phyloP scores from a whole-genome alignment of 2,113 vertebrate genomes.

The Noturus placidus region DNA sequence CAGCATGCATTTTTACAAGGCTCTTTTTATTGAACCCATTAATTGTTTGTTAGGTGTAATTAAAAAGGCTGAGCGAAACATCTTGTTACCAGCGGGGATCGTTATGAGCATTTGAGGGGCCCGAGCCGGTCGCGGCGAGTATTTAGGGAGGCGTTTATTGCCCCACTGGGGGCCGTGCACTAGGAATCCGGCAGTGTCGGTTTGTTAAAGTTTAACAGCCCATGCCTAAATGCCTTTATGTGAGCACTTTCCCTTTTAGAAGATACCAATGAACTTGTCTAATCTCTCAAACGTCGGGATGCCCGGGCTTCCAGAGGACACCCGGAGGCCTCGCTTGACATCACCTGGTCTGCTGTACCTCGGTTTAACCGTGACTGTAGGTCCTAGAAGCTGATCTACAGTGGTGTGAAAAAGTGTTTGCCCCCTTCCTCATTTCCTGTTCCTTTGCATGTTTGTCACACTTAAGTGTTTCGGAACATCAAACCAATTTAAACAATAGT shows the following conservation, averaged over 20 bases:
- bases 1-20: conserved; percentile 48
- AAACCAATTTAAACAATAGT: no score
- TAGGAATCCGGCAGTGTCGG: conserved; percentile 32
- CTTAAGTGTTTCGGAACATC: no score
- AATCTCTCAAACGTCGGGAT: background rate
- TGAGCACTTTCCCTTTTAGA: conserved; percentile 30
- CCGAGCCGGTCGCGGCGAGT: background rate
- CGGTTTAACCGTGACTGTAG: background rate
- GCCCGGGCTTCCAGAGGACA: background rate
- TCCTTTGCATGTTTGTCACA: no score
- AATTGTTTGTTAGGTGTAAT: conserved; percentile 60
- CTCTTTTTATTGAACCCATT: conserved; percentile 54
- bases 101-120: conserved; percentile 46
- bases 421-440: no score
- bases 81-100: conserved; percentile 51
- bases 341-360: no score
- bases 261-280: background rate
- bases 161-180: conserved; percentile 52
- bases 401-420: no score
- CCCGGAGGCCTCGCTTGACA: background rate
- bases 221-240: conserved; percentile 40
- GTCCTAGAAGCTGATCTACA: no score
- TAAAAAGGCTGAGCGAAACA: conserved; percentile 51
- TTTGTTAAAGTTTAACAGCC: conserved; percentile 50
- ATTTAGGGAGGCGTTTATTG: conserved; percentile 43